Percentiles rank a stretch among this genome's conserved stretches.
These are phyloP conservation scores for Macaria liturata DNA, from an alignment of 2,888 invertebrate genomes.

Conservation along the genomic window DNA sequence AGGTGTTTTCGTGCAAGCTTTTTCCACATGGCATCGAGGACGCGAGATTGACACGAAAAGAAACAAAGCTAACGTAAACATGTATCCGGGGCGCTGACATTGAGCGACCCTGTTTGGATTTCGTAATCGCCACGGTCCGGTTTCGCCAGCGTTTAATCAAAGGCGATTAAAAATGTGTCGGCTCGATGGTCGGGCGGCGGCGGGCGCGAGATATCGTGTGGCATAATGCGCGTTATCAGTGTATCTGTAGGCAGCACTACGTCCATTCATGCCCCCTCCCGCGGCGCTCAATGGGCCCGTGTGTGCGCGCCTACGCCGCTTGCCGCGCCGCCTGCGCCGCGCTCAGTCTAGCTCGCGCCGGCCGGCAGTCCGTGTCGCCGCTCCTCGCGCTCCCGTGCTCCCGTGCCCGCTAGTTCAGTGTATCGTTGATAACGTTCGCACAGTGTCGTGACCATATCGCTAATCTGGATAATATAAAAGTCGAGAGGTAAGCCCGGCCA, in stretches of 20 bases:
- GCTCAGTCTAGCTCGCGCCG: constrained; percentile 63
- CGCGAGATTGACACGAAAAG: constrained; percentile 23
- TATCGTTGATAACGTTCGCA: constrained; percentile 54
- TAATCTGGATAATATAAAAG: constrained; percentile 81
- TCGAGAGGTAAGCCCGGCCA: constrained; percentile 69
- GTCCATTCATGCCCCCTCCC: constrained; percentile 81
- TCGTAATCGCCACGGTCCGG: constrained; percentile 43
- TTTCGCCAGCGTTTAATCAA: constrained; percentile 45
- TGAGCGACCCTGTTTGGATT: constrained; percentile 39
- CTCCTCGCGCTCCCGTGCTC: constrained; percentile 60
- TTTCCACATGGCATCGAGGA: constrained; percentile 2
- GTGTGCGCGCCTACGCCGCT: constrained; percentile 61
- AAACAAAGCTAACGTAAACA: constrained; percentile 36
- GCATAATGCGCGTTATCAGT: constrained; percentile 74
- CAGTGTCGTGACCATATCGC: constrained; percentile 67
- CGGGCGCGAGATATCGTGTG: constrained; percentile 47
- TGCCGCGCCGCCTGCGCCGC: constrained; percentile 8
- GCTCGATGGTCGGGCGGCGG: constrained; percentile 36
- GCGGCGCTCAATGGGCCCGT: constrained; percentile 67
- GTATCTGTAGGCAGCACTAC: constrained; percentile 76
- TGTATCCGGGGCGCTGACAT: constrained; percentile 41
- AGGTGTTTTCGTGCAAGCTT: constrained; percentile 3
- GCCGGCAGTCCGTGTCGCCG: constrained; percentile 51
- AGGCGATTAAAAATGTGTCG: constrained; percentile 42
- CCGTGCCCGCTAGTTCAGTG: constrained; percentile 69